Percentiles rank a stretch among this genome's conserved stretches.
phyloP scores from a whole-genome alignment of 2,888 invertebrate genomes.

The Rhopalosiphum nymphaeae region DNA sequence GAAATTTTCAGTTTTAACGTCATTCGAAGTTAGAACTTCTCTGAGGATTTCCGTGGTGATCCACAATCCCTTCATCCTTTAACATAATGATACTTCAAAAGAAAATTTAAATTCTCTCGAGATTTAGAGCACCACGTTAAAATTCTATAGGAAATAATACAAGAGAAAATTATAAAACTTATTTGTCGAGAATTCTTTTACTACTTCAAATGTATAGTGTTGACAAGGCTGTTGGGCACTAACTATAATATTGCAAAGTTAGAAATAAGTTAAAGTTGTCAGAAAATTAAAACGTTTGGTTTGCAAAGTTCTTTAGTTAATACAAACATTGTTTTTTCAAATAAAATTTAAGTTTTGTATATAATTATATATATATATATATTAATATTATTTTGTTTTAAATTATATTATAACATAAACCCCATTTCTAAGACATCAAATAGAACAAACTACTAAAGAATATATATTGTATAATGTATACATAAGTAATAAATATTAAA shows the following conservation, averaged over 20 bases:
- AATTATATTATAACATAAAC: not conserved
- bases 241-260: not conserved
- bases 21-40: constrained; percentile 43
- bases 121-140: not conserved
- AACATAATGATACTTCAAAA: constrained; percentile 7
- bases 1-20: constrained; percentile 35
- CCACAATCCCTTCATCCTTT: constrained; percentile 6
- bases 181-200: not conserved
- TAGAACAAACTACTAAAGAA: not conserved
- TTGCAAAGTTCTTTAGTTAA: not conserved
- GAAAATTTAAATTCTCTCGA: constrained; percentile 24
- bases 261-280: not conserved
- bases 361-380: not conserved
- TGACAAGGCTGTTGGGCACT: not conserved
- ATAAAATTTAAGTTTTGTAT: not conserved
- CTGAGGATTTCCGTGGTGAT: constrained; percentile 2
- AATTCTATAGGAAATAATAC: not conserved
- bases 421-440: not conserved
- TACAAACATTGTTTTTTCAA: not conserved
- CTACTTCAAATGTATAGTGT: not conserved
- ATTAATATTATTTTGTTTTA: not conserved
- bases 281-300: not conserved
- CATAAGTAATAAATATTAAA: not conserved
- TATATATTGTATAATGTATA: not conserved
- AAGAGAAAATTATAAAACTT: constrained; percentile 6